phyloP scores from a whole-genome alignment of 2,113 vertebrate genomes.

The Oryzias celebensis region DNA sequence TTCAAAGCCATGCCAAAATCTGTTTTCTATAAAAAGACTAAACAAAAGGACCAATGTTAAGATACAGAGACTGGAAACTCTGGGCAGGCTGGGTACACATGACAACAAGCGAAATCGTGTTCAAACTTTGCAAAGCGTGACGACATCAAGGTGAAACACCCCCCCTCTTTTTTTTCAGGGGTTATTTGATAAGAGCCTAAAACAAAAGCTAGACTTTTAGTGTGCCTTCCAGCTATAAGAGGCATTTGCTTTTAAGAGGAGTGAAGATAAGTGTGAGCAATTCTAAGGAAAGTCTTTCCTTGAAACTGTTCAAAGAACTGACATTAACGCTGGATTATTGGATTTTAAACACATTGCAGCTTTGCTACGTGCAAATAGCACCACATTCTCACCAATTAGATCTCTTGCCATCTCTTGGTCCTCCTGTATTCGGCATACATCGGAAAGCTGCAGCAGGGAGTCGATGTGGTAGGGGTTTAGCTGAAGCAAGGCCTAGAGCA shows the following conservation, averaged over 20 bases:
- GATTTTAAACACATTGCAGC: not conserved
- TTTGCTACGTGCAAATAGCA: not conserved
- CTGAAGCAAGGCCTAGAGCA: slow-evolving; percentile 86
- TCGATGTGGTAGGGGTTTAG: slow-evolving; percentile 93
- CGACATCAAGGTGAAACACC: not conserved
- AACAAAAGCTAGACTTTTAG: not conserved
- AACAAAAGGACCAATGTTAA: slow-evolving; percentile 3
- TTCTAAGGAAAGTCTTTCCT: not conserved
- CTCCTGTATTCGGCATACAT: slow-evolving; percentile 93
- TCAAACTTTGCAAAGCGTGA: not conserved
- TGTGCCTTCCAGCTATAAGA: slow-evolving; percentile 1
- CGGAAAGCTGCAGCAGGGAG: slow-evolving; percentile 93
- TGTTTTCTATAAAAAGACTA: not conserved
- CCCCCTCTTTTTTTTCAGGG: too few relatives aligned
- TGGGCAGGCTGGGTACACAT: not conserved
- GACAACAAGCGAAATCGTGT: not conserved
- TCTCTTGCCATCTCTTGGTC: slow-evolving; percentile 98
- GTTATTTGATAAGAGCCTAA: not conserved
- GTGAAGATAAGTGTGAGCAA: not conserved
- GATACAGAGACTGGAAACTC: slow-evolving; percentile 1
- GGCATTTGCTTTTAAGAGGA: not conserved
- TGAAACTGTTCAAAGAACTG: not conserved
- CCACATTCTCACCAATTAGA: slow-evolving; percentile 84
- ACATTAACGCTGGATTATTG: not conserved
- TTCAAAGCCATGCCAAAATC: slow-evolving; percentile 12